phyloP scores from a whole-genome alignment of 2,113 vertebrate species.

The Chelonoidis abingdonii region DNA sequence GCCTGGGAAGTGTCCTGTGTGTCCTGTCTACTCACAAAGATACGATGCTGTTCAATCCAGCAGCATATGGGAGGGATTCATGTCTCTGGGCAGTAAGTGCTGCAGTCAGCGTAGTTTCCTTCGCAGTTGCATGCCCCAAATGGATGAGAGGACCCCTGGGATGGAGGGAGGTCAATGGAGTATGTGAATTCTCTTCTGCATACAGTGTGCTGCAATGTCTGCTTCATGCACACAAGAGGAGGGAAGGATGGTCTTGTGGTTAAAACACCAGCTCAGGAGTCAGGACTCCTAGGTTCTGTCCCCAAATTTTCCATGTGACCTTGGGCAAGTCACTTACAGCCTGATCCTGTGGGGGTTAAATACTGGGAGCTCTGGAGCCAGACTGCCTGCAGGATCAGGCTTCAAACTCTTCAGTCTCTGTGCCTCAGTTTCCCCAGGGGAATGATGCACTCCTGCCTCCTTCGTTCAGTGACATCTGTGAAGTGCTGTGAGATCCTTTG shows the following conservation, averaged over 20 bases:
- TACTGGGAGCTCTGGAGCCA: background rate
- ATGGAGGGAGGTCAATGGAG: background rate
- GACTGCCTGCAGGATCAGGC: background rate
- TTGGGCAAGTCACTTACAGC: background rate
- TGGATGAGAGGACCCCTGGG: background rate
- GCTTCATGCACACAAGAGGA: background rate
- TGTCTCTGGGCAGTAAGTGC: background rate
- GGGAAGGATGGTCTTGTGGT: background rate
- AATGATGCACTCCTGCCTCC: background rate
- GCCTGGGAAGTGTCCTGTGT: too few species aligned
- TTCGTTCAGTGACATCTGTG: background rate
- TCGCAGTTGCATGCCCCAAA: fast-evolving
- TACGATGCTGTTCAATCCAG: background rate
- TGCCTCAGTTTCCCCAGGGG: background rate
- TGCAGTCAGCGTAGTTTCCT: background rate
- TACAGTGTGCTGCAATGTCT: background rate
- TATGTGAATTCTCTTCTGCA: background rate
- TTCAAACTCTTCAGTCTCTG: background rate
- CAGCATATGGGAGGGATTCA: background rate
- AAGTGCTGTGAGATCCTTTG: background rate
- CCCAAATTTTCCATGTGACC: background rate
- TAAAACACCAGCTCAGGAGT: background rate
- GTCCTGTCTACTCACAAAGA: background rate
- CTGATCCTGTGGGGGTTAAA: background rate
- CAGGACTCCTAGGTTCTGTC: background rate